Evolutionary conservation across 2,797 vertebrate species (phyloP).

Genomic region (Ctenopoma kingsleyae): DNA sequence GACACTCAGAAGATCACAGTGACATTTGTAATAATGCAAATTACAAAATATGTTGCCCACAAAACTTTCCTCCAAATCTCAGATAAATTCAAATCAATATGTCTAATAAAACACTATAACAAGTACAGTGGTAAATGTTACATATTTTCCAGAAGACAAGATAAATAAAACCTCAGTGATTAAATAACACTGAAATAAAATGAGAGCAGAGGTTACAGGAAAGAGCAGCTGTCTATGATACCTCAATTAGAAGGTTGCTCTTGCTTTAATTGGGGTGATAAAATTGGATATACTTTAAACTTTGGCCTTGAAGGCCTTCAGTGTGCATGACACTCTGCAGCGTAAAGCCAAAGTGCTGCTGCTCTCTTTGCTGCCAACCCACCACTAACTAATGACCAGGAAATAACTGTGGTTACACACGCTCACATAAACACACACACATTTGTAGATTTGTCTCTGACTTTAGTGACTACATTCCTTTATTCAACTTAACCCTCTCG

Average conservation of each 20-base stretch:
- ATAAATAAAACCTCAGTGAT: constrained; percentile 6
- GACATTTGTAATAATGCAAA: neutral
- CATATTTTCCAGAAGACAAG: neutral
- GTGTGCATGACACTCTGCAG: constrained; percentile 44
- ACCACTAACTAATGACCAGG: constrained; percentile 79
- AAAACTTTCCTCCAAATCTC: neutral
- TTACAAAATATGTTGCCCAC: neutral
- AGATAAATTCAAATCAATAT: too few relatives aligned
- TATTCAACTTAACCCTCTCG: constrained; percentile 33
- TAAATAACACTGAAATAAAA: constrained; percentile 23
- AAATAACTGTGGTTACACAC: constrained; percentile 82
- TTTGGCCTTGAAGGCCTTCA: constrained; percentile 37
- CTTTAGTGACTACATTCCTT: constrained; percentile 48
- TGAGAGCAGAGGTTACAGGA: constrained; percentile 21
- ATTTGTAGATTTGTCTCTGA: constrained; percentile 42
- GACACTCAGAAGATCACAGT: neutral
- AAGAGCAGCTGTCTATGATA: neutral
- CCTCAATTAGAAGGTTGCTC: constrained; percentile 44
- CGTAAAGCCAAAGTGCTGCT: constrained; percentile 54
- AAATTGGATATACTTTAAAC: constrained; percentile 55
- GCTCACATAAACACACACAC: constrained; percentile 40
- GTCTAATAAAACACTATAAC: too few relatives aligned
- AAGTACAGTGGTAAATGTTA: neutral
- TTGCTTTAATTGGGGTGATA: constrained; percentile 41
- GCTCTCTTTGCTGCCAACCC: constrained; percentile 51